Conservation (phyloP, 1,140 invertebrate species). For the Drosophila gunungcola region DNA sequence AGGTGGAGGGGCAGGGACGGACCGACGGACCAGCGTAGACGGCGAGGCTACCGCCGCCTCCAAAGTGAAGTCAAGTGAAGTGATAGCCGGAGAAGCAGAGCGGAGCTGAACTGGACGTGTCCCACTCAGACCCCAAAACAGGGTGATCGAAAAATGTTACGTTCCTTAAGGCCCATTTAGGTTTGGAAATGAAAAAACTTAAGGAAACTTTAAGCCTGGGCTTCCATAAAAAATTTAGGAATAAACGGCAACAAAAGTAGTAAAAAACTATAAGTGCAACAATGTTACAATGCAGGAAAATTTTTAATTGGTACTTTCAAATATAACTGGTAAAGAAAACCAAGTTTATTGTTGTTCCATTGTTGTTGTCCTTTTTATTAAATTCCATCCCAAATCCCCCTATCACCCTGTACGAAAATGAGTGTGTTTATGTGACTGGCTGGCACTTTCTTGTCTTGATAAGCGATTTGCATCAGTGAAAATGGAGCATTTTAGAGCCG, state of each 20-base stretch:
- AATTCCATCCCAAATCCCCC: background rate
- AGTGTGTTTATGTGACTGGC: slow-evolving; percentile 43
- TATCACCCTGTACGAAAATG: slow-evolving; percentile 38
- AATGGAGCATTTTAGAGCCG: slow-evolving; percentile 76
- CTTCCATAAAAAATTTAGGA: too few relatives aligned
- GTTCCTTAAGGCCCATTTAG: too few relatives aligned
- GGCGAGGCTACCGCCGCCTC: slow-evolving; percentile 62
- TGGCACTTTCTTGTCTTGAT: slow-evolving; percentile 73
- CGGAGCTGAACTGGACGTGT: slow-evolving; percentile 48
- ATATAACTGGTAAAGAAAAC: too few relatives aligned
- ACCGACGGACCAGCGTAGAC: slow-evolving; percentile 49
- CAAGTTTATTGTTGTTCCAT: too few relatives aligned
- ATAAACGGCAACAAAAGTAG: too few relatives aligned
- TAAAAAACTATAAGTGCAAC: too few relatives aligned
- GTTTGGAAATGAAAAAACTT: too few relatives aligned
- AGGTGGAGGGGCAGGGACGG: slow-evolving; percentile 10
- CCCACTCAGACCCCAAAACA: slow-evolving; percentile 64
- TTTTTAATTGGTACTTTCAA: too few relatives aligned
- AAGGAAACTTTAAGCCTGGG: too few relatives aligned
- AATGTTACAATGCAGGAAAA: too few relatives aligned
- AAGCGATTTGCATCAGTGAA: slow-evolving; percentile 76
- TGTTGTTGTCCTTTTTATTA: too few relatives aligned
- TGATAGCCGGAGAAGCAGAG: slow-evolving; percentile 58
- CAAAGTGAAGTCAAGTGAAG: slow-evolving; percentile 62
- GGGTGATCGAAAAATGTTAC: slow-evolving; percentile 11